phyloP scores from a whole-genome alignment of 2,113 vertebrate genomes.

The Galeopterus variegatus region DNA sequence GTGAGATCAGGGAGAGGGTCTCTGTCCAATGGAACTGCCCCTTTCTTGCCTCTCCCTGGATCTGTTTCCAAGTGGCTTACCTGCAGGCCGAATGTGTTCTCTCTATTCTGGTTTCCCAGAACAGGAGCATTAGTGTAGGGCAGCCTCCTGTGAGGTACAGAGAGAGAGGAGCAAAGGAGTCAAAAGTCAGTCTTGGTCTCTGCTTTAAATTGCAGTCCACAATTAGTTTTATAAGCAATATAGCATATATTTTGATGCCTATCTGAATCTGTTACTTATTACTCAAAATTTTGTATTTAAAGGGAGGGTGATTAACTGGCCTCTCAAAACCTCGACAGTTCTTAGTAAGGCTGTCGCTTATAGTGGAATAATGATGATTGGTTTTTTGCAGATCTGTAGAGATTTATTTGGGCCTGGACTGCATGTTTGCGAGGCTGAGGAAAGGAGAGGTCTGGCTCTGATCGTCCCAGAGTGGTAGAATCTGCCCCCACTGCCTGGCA shows the following conservation, averaged over 20 bases:
- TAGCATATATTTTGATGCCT: background rate
- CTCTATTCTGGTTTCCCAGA: background rate
- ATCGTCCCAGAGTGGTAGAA: background rate
- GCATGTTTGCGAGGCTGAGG: background rate
- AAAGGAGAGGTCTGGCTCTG: background rate
- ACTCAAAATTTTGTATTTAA: slow-evolving; percentile 2
- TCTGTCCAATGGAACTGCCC: background rate
- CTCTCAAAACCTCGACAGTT: background rate
- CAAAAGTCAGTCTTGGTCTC: background rate
- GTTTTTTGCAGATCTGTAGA: background rate
- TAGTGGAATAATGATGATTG: background rate
- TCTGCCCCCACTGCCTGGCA: background rate
- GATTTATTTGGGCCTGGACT: background rate
- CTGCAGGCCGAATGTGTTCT: background rate
- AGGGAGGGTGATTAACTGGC: background rate
- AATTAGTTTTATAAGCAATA: background rate
- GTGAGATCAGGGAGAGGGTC: background rate
- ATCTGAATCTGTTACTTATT: background rate
- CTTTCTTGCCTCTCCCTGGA: background rate
- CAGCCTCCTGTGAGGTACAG: background rate
- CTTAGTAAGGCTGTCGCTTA: background rate
- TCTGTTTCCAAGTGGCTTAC: background rate
- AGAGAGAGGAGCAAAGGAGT: accelerated
- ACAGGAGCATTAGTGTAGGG: background rate
- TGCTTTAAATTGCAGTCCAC: background rate